Base-by-base conservation (phyloP, 2,113 vertebrate genomes). In the Rhagologus leucostigma region DNA sequence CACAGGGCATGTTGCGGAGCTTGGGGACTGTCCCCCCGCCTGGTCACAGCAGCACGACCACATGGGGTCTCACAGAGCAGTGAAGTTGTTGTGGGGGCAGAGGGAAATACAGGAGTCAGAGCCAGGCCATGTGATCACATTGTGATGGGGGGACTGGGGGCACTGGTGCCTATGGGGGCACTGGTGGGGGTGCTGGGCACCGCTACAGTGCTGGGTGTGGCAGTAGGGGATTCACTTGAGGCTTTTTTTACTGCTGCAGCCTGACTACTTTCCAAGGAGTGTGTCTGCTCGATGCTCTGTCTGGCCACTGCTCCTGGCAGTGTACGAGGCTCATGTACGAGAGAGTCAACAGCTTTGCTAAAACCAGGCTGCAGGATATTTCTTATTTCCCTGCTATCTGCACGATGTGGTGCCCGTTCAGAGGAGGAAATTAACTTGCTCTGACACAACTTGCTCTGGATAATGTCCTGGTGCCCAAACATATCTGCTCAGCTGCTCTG, bases 1-100 rank as follows among this genome's bases (percentile, higher is more conserved):
- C 30, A 9, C 35, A 16, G 46, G 46, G 53, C 15, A 47, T 20
- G 49, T 5, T 24, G 53, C 42, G 49, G 68, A 47, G 29, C 33
- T 2, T 37, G 73, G 26, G 57, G 15, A 50, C 57, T 16, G 39
- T 68, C 17, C 39, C 65, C 2, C 4, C 22, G 23, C 16, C 49
- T 11, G 11, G 27, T 39, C 50, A 62, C 77, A 41, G 76, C 63
- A 56, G 77, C 35, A 26, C 0, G 0, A 35, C 32, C n/a, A 9
- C 0, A 0, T 0, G 7, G 26, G 42, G 29, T 79, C 20, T 53
- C 19, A 8, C 5, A 41, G 37, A 16, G 14, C 12, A 68, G 39
- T 5, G 27, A 24, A 63, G 37, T 9, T 8, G 44, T 53, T 39
- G 9, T 19, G 10, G 16, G 44, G n/a, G 53, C 44, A 69, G 30